Evolutionary conservation across 2,113 vertebrate species (phyloP).

Genomic region (Marmota monax): DNA sequence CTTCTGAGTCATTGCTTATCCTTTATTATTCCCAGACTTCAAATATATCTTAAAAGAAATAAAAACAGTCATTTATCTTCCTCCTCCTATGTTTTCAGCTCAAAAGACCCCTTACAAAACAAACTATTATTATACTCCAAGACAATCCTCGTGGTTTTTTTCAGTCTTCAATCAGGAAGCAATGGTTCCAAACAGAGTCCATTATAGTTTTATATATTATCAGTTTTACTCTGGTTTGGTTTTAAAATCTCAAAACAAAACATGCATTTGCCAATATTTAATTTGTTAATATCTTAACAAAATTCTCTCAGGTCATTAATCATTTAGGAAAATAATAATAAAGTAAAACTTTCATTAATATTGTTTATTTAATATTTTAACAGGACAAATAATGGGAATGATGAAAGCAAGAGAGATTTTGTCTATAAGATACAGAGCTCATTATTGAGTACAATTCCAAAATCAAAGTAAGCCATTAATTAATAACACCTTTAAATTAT

Average conservation of each 20-base stretch:
- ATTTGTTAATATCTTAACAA: slow-evolving; percentile 23
- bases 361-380: slow-evolving; percentile 43
- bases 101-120: not conserved
- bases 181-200: not conserved
- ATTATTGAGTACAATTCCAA: slow-evolving; percentile 62
- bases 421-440: not conserved
- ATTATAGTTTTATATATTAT: not conserved
- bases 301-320: slow-evolving; percentile 20
- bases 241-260: slow-evolving; percentile 39
- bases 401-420: slow-evolving; percentile 22
- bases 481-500: slow-evolving; percentile 62
- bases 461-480: slow-evolving; percentile 67
- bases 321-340: slow-evolving; percentile 10
- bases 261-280: not conserved
- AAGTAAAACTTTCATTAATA: slow-evolving; percentile 6
- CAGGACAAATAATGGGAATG: not conserved
- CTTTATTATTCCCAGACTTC: not conserved
- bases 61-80: not conserved
- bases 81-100: not conserved
- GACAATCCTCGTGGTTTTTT: not conserved
- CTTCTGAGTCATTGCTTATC: not conserved
- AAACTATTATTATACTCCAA: not conserved
- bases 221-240: not conserved
- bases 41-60: not conserved
- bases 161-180: not conserved